A percentile compares a stretch with the other conserved stretches of the same genome.
phyloP scores from a whole-genome alignment of 2,113 vertebrate species.

The Pardalotus punctatus region DNA sequence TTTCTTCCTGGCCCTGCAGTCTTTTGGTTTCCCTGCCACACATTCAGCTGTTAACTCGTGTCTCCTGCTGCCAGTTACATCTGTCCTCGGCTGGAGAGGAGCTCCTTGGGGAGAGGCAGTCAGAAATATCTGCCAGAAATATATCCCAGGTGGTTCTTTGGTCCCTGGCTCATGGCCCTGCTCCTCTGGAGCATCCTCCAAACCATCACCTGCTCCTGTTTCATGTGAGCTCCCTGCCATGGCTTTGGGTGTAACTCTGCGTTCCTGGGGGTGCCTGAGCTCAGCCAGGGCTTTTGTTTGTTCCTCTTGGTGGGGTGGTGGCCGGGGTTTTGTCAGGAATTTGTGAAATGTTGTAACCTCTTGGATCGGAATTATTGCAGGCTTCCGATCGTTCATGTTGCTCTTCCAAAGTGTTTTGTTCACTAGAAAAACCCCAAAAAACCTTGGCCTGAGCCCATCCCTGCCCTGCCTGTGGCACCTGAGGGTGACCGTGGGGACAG shows the following conservation, averaged over 20 bases:
- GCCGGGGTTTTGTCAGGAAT: no score
- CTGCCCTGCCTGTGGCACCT: not conserved
- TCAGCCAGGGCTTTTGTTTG: not conserved
- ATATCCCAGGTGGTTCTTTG: not conserved
- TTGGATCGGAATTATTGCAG: no score
- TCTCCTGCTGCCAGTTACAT: not conserved
- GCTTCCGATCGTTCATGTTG: no score
- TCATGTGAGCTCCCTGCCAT: rapidly evolving
- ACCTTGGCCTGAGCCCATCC: not conserved
- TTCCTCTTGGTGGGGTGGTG: not conserved
- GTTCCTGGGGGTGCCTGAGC: not conserved
- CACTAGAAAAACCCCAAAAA: no score
- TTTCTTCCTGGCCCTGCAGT: not conserved
- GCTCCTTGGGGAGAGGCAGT: no score
- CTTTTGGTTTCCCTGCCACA: not conserved
- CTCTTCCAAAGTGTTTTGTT: no score
- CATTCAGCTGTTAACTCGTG: not conserved
- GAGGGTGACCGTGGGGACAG: not conserved
- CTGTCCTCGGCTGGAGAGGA: not conserved
- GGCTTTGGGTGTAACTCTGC: not conserved
- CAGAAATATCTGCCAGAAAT: not conserved
- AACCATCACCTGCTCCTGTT: not conserved
- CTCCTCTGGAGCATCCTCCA: not conserved
- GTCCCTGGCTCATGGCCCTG: not conserved
- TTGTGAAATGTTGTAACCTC: no score